Percentiles rank a stretch among this genome's conserved stretches.
These are phyloP conservation scores for Ceyx melanurus DNA, from an alignment of 2,113 vertebrate species.

Conservation along the genomic window DNA sequence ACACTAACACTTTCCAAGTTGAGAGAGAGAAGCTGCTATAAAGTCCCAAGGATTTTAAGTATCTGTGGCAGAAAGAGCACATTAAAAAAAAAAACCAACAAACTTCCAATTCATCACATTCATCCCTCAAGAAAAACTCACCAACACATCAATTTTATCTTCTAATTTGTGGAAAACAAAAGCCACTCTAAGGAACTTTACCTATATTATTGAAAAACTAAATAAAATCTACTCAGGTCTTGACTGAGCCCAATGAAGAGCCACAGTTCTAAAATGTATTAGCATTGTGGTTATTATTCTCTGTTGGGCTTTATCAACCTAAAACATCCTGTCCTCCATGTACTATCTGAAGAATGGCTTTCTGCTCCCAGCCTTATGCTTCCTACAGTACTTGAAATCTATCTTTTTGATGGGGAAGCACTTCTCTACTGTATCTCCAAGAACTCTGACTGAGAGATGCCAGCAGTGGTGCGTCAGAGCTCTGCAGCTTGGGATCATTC, in stretches of 20 bases:
- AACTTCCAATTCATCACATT: not conserved
- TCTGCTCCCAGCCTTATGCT: not conserved
- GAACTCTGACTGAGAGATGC: conserved; percentile 26
- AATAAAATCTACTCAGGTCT: not conserved
- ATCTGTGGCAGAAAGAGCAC: not conserved
- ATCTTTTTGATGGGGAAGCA: conserved; percentile 26
- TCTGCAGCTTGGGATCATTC: not conserved
- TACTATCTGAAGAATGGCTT: not conserved
- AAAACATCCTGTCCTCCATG: not conserved
- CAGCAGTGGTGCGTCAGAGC: not conserved
- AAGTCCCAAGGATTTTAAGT: not conserved
- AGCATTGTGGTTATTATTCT: not conserved
- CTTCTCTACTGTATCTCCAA: conserved; percentile 11
- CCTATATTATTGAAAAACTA: not conserved
- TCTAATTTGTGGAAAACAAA: not conserved
- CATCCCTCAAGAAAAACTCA: not conserved
- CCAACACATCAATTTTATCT: not conserved
- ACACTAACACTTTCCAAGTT: not conserved
- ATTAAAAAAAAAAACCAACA: not conserved
- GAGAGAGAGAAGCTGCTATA: not conserved
- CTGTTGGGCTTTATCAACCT: not conserved
- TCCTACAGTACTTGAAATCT: conserved; percentile 10
- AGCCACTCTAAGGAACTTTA: not conserved
- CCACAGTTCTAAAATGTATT: not conserved
- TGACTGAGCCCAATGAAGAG: not conserved